These are phyloP conservation scores for Campylomormyrus tamandua DNA, from an alignment of 2,113 vertebrate genomes.

Conservation along the genomic window DNA sequence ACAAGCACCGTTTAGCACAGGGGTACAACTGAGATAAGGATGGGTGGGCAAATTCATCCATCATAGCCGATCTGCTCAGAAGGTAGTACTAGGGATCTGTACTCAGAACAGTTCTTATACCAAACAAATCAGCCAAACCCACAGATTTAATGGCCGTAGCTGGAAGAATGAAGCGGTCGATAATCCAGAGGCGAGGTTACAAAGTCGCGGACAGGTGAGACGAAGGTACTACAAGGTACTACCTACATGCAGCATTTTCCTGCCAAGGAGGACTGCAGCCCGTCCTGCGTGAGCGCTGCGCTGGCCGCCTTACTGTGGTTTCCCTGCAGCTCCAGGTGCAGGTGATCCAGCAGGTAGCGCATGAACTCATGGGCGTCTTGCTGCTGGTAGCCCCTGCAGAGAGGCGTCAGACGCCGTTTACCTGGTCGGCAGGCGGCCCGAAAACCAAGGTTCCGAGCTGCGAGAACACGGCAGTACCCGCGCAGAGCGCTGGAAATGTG, in stretches of 20 bases:
- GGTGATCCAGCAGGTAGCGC: conserved; percentile 94
- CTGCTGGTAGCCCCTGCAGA: conserved; percentile 89
- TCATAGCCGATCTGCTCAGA: background rate
- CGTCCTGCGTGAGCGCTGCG: conserved; percentile 65
- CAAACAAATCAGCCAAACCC: background rate
- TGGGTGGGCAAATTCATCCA: background rate
- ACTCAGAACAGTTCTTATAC: conserved; percentile 17
- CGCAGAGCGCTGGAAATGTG: background rate
- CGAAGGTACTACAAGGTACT: conserved; percentile 33
- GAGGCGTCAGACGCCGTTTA: background rate
- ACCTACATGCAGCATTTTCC: conserved; percentile 87
- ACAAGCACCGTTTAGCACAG: background rate
- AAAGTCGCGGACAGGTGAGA: background rate
- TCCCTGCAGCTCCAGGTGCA: conserved; percentile 91
- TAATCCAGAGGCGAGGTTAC: background rate
- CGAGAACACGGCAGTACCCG: background rate
- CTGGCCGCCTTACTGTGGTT: conserved; percentile 75
- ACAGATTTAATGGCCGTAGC: background rate
- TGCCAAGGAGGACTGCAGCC: conserved; percentile 60
- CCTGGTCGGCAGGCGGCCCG: background rate
- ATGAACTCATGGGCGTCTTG: conserved; percentile 98
- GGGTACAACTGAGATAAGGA: background rate
- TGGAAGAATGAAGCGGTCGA: background rate
- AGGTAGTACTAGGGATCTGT: background rate
- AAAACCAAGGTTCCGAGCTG: background rate